Evolutionary conservation across 2,888 invertebrate species (phyloP).

Genomic region (Noctua pronuba): DNA sequence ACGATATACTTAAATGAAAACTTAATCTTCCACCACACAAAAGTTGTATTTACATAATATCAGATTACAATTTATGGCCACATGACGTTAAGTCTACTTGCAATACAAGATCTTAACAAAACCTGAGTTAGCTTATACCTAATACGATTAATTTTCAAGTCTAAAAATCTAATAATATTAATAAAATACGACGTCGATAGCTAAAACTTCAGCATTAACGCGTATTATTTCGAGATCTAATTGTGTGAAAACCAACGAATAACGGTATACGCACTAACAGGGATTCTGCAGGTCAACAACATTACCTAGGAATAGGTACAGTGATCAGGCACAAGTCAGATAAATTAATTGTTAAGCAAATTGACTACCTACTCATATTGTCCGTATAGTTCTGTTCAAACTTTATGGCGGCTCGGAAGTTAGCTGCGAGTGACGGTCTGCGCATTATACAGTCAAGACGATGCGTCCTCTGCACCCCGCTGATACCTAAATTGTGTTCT

Average conservation of each 20-base stretch:
- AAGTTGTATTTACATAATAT: conserved; percentile 17
- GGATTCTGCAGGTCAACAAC: background rate
- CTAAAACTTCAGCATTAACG: conserved; percentile 33
- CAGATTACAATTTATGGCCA: conserved; percentile 23
- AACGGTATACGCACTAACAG: conserved; percentile 8
- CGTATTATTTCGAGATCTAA: conserved; percentile 61
- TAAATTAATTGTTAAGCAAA: background rate
- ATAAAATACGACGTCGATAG: conserved; percentile 36
- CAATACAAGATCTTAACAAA: conserved; percentile 23
- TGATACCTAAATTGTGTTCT: no score
- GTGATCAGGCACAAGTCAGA: background rate
- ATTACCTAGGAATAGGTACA: background rate
- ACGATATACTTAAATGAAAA: conserved; percentile 21
- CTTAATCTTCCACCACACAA: conserved; percentile 1
- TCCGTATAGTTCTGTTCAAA: no score
- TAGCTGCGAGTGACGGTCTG: no score
- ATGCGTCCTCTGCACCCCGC: no score
- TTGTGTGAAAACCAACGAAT: conserved; percentile 49
- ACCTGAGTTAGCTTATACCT: conserved; percentile 5
- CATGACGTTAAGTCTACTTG: background rate
- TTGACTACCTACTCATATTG: background rate
- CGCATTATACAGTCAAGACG: no score
- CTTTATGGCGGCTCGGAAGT: no score
- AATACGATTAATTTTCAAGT: conserved; percentile 18
- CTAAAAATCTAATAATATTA: conserved; percentile 28